Conservation (phyloP, 2,888 invertebrate genomes). For the Drosophila hamatofila region DNA sequence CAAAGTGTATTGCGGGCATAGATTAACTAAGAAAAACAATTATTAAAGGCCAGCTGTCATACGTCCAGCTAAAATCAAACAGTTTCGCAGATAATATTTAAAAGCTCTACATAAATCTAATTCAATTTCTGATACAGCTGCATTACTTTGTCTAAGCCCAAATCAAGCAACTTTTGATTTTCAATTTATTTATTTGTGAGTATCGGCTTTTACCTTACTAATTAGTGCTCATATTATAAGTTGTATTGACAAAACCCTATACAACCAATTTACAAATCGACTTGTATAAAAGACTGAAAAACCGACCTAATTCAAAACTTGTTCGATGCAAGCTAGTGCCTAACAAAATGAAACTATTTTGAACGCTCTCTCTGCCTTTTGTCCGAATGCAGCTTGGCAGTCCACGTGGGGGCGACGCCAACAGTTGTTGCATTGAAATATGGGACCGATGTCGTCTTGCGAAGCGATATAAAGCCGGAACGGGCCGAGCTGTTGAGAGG, state of each 20-base stretch:
- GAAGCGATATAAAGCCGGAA: conserved; percentile 8
- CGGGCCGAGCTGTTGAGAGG: not conserved
- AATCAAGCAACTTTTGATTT: not conserved
- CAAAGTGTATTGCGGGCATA: not conserved
- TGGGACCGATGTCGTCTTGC: conserved; percentile 30
- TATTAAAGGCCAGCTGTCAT: not conserved
- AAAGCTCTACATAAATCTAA: not conserved
- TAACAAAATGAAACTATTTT: not conserved
- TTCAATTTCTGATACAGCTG: too few relatives aligned
- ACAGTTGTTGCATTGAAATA: not conserved
- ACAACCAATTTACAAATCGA: conserved; percentile 14
- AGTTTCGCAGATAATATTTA: not conserved
- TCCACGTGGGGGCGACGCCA: not conserved
- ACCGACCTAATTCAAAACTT: not conserved
- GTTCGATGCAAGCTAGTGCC: not conserved
- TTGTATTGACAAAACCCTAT: conserved; percentile 6
- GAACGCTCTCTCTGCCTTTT: not conserved
- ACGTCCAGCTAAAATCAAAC: not conserved
- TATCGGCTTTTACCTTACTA: conserved; percentile 1
- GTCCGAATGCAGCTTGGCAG: not conserved
- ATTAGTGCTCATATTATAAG: not conserved
- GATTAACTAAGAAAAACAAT: not conserved
- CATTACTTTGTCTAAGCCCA: not conserved
- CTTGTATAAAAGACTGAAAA: not conserved
- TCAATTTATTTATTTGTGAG: not conserved